phyloP scores from a whole-genome alignment of 2,888 invertebrate genomes.

The Tyria jacobaeae region DNA sequence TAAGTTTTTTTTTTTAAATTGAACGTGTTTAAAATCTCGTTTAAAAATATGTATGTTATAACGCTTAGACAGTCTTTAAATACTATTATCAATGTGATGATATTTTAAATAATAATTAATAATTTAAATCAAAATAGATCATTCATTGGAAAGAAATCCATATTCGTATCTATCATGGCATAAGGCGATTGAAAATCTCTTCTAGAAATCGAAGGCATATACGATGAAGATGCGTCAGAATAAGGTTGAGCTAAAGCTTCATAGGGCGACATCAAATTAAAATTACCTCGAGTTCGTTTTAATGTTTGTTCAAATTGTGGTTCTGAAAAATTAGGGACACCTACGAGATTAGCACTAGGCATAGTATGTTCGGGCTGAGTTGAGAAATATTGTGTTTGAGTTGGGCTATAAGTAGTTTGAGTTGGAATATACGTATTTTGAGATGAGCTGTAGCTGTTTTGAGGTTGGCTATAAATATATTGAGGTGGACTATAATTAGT shows the following conservation, averaged over 20 bases:
- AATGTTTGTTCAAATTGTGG: constrained; percentile 17
- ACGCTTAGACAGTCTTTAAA: too few relatives aligned
- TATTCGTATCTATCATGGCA: constrained; percentile 27
- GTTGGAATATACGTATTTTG: neutral
- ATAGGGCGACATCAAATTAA: constrained; percentile 65
- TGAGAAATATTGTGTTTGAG: constrained; percentile 12
- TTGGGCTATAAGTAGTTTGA: constrained; percentile 4
- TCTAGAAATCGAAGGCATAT: constrained; percentile 46
- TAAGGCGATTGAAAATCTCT: constrained; percentile 59
- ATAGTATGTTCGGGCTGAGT: constrained; percentile 24
- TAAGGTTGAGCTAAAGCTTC: constrained; percentile 55
- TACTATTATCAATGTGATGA: neutral
- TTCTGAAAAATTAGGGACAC: constrained; percentile 28
- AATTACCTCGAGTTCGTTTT: constrained; percentile 47
- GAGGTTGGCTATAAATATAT: neutral
- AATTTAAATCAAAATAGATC: constrained; percentile 36
- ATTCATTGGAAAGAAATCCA: constrained; percentile 37
- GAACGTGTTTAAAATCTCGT: too few relatives aligned
- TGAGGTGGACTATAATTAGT: neutral
- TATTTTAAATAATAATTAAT: neutral
- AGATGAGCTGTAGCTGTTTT: neutral
- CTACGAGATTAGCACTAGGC: constrained; percentile 48
- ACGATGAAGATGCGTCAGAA: constrained; percentile 48
- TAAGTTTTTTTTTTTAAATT: too few relatives aligned
- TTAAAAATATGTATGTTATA: too few relatives aligned